These are phyloP conservation scores for Simalia tracyae DNA, from an alignment of 2,797 vertebrate genomes.

Conservation along the genomic window DNA sequence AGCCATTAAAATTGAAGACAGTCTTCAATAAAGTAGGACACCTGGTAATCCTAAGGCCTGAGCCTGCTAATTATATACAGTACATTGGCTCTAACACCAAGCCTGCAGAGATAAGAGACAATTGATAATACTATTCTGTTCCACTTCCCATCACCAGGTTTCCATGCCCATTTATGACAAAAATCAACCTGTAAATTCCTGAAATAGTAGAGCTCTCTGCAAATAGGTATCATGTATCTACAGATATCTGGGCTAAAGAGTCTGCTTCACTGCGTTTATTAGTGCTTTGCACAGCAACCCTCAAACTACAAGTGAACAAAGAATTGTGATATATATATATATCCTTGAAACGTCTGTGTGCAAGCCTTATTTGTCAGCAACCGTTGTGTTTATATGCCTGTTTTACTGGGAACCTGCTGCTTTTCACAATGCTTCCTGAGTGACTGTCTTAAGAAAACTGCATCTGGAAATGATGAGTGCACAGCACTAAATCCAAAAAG, in stretches of 20 bases:
- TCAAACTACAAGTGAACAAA: constrained; percentile 72
- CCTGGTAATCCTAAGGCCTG: not conserved
- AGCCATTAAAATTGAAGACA: not conserved
- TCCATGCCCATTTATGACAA: constrained; percentile 27
- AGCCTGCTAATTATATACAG: not conserved
- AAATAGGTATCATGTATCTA: constrained; percentile 11
- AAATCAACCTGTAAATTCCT: constrained; percentile 7
- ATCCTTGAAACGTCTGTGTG: constrained; percentile 70
- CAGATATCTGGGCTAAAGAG: constrained; percentile 5
- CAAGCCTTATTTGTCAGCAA: constrained; percentile 76
- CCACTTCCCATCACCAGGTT: not conserved
- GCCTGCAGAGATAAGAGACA: not conserved
- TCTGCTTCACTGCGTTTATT: constrained; percentile 53
- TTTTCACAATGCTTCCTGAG: constrained; percentile 77
- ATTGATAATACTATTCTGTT: not conserved
- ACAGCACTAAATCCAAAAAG: constrained; percentile 78
- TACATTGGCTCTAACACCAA: not conserved
- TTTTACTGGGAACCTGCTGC: constrained; percentile 81
- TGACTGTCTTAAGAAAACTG: constrained; percentile 77
- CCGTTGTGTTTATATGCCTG: constrained; percentile 77
- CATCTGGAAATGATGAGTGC: constrained; percentile 80
- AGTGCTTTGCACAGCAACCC: constrained; percentile 59
- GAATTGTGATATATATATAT: constrained; percentile 55
- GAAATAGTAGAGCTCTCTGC: constrained; percentile 20
- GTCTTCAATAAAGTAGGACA: not conserved